Conservation (phyloP, 64 coral and sea anemone genomes). For the Hydrozoanthus tunicans region DNA sequence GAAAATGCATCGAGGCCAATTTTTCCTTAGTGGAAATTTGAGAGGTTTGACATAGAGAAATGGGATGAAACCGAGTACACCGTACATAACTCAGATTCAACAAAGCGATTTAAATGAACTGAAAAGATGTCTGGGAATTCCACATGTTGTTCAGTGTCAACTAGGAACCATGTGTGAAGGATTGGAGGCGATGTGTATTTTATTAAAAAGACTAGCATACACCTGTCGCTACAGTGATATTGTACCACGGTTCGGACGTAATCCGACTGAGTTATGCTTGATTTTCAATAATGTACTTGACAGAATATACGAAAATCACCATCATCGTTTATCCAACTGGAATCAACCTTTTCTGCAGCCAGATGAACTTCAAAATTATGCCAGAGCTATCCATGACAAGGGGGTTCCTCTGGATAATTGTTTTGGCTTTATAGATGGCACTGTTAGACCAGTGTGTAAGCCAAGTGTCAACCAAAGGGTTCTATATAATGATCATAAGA, state of each 20-base stretch:
- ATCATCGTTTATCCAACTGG: not conserved
- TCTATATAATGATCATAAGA: conserved; percentile 16
- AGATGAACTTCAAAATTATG: not conserved
- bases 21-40: conserved; percentile 19
- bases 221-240: conserved; percentile 1
- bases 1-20: not conserved
- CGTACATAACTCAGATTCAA: not conserved
- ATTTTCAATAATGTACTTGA: conserved; percentile 11
- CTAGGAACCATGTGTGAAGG: conserved; percentile 10
- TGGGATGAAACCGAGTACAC: conserved; percentile 7
- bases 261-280: conserved; percentile 4
- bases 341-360: conserved; percentile 21
- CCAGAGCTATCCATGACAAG: not conserved
- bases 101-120: not conserved
- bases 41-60: not conserved
- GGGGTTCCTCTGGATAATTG: not conserved
- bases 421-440: not conserved
- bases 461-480: not conserved
- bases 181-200: conserved; percentile 1
- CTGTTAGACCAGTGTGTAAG: not conserved
- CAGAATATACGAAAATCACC: not conserved
- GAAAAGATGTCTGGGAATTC: not conserved
- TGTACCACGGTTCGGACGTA: not conserved
- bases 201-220: not conserved
- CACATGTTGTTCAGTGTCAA: conserved; percentile 11